A percentile compares a stretch with the other conserved stretches of the same genome.
These are phyloP conservation scores for Chaetodon trifasciatus DNA, from an alignment of 2,797 vertebrate species.

Conservation along the genomic window DNA sequence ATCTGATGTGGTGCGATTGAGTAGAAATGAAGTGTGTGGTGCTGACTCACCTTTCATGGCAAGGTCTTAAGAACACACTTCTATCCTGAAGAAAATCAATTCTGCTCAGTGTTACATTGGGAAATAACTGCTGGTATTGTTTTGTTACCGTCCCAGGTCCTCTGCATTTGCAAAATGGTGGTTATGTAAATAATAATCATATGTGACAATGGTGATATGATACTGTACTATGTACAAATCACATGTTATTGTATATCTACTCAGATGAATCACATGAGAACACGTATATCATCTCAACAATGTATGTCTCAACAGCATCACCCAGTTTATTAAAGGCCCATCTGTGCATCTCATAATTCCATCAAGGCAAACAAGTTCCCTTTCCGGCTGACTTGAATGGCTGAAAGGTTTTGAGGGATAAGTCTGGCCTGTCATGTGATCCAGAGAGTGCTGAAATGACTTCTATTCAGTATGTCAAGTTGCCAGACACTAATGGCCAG, in stretches of 20 bases:
- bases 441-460: constrained; percentile 21
- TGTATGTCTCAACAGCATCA: background rate
- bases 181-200: constrained; percentile 6
- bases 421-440: background rate
- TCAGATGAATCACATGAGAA: background rate
- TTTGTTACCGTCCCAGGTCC: background rate
- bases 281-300: background rate
- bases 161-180: constrained; percentile 10
- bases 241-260: background rate
- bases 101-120: constrained; percentile 16
- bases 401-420: constrained; percentile 8
- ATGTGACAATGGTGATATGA: background rate
- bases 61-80: constrained; percentile 1
- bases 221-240: background rate
- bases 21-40: background rate
- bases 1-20: background rate
- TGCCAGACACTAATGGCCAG: constrained; percentile 8
- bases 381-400: background rate
- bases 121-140: constrained; percentile 23
- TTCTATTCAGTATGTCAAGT: background rate
- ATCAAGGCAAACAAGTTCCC: background rate
- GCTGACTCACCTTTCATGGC: background rate
- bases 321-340: background rate
- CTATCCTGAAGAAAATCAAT: constrained; percentile 3
- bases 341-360: background rate